A percentile compares a stretch with the other conserved stretches of the same genome.
Evolutionary conservation across 1,140 invertebrate species (phyloP).

Genomic region (Acromyrmex charruanus): DNA sequence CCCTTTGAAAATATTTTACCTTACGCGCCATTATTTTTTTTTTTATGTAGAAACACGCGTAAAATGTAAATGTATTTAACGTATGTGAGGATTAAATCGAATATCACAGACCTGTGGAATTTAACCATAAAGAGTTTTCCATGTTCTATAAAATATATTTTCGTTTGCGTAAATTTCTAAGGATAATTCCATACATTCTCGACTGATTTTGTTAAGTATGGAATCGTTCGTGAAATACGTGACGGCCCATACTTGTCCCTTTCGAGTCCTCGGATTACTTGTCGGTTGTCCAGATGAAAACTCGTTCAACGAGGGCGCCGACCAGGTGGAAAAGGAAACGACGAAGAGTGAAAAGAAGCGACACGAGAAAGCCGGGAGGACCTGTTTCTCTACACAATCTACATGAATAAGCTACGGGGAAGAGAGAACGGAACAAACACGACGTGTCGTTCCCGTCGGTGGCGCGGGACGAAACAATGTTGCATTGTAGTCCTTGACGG

Average conservation of each 20-base stretch:
- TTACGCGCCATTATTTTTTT: background rate
- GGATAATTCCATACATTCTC: background rate
- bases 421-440: constrained; percentile 47
- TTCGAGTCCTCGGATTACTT: constrained; percentile 3
- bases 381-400: constrained; percentile 35
- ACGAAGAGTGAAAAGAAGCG: constrained; percentile 43
- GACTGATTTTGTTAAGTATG: background rate
- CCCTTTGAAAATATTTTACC: background rate
- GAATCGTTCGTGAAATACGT: constrained; percentile 4
- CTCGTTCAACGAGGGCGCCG: constrained; percentile 36
- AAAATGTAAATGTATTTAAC: background rate
- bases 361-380: constrained; percentile 34
- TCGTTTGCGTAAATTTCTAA: background rate
- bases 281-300: constrained; percentile 27
- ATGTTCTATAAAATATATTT: background rate
- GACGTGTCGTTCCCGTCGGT: constrained; percentile 18
- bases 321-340: constrained; percentile 45
- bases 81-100: background rate
- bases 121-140: background rate
- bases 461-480: constrained; percentile 79
- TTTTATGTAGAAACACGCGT: background rate
- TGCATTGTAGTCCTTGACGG: constrained; percentile 79
- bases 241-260: background rate
- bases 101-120: background rate
- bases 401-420: background rate